phyloP scores from a whole-genome alignment of 2,797 vertebrate genomes.

The Tokudaia muenninki region DNA sequence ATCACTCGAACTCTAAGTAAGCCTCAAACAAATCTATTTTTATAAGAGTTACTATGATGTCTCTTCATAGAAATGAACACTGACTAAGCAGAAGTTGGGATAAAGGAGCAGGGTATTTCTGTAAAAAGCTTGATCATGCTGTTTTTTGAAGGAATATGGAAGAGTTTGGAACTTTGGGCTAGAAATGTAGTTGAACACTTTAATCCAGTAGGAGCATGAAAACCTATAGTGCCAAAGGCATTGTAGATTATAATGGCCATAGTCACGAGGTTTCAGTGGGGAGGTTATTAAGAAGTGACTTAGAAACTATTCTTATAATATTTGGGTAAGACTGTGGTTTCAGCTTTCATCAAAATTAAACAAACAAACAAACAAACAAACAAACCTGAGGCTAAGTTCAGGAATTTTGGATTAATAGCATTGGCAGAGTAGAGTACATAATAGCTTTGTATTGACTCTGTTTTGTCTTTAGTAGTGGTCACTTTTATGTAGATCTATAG shows the following conservation, averaged over 20 bases:
- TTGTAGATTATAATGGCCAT: neutral
- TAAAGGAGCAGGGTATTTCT: neutral
- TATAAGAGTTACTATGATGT: neutral
- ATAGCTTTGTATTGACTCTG: neutral
- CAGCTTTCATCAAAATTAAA: neutral
- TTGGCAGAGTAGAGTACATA: no score
- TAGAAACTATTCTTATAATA: neutral
- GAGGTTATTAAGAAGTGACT: neutral
- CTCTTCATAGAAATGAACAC: neutral
- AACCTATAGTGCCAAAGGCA: neutral
- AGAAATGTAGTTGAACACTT: neutral
- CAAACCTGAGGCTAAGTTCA: neutral
- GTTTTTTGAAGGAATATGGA: neutral
- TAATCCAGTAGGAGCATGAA: no score
- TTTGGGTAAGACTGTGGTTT: neutral
- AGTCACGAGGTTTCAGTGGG: neutral
- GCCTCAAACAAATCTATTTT: neutral
- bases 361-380: neutral
- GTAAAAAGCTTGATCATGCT: neutral
- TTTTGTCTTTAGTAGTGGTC: neutral
- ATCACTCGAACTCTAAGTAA: neutral
- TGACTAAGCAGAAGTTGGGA: neutral
- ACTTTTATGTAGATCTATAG: neutral
- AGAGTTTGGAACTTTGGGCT: neutral
- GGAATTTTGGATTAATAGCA: neutral